Percentiles rank a stretch among this genome's conserved stretches.
Evolutionary conservation across 2,888 invertebrate genomes (phyloP).

Genomic region (Acleris laterana): DNA sequence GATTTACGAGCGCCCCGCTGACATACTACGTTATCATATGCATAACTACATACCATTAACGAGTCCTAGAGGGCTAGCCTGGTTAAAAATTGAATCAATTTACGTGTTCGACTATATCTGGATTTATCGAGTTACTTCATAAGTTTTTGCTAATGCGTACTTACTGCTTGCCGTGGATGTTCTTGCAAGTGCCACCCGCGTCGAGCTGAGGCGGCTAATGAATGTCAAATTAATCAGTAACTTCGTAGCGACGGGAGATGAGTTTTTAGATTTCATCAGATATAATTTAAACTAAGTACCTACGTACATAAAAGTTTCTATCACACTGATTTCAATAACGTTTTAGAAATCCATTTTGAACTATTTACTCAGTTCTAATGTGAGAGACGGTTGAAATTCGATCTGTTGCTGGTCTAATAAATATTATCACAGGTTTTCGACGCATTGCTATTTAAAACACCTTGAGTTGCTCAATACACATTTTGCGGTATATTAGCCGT

Average conservation of each 20-base stretch:
- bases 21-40: slow-evolving; percentile 40
- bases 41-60: slow-evolving; percentile 41
- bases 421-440: no score
- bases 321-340: no score
- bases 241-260: slow-evolving; percentile 15
- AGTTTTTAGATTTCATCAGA: slow-evolving; percentile 13
- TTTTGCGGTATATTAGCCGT: no score
- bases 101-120: slow-evolving; percentile 33
- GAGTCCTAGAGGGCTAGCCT: slow-evolving; percentile 5
- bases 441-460: no score
- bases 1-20: slow-evolving; percentile 41
- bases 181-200: slow-evolving; percentile 41
- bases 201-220: slow-evolving; percentile 38
- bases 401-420: no score
- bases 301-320: no score
- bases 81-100: slow-evolving; percentile 38
- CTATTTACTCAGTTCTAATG: no score
- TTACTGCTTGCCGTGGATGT: slow-evolving; percentile 8
- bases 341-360: no score
- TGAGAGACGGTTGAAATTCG: no score
- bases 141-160: slow-evolving; percentile 37
- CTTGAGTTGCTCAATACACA: no score
- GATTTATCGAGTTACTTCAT: slow-evolving; percentile 28
- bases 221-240: slow-evolving; percentile 32
- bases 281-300: neutral